A percentile compares a stretch with the other conserved stretches of the same genome.
These are phyloP conservation scores for Caenorhabditis sp. DNA, from an alignment of 2,888 invertebrate species.

Conservation along the genomic window DNA sequence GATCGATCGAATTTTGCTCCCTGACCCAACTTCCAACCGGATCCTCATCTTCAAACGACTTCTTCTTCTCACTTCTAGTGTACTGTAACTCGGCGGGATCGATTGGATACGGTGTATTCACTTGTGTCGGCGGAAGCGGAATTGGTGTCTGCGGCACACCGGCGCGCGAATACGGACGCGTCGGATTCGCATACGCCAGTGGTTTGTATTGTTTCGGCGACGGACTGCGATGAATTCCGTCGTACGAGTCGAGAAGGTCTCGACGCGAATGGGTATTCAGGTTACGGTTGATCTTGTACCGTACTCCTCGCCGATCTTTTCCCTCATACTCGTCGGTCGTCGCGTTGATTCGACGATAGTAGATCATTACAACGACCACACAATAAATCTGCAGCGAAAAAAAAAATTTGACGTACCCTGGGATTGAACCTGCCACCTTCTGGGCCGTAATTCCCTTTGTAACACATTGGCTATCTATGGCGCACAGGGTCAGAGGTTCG, in stretches of 20 bases:
- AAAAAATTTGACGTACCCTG: background rate
- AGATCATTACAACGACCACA: constrained; percentile 64
- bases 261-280: constrained; percentile 25
- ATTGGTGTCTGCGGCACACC: constrained; percentile 47
- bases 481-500: too few relatives aligned
- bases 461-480: too few relatives aligned
- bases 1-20: constrained; percentile 51
- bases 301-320: constrained; percentile 39
- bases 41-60: constrained; percentile 41
- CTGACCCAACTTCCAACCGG: constrained; percentile 55
- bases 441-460: too few relatives aligned
- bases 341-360: constrained; percentile 61
- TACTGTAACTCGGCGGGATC: constrained; percentile 39
- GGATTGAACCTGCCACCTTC: too few relatives aligned
- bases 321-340: constrained; percentile 64
- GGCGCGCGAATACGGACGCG: constrained; percentile 32
- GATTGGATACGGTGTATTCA: constrained; percentile 46
- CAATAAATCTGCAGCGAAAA: constrained; percentile 62
- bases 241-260: constrained; percentile 43
- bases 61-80: constrained; percentile 6
- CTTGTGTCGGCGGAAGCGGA: constrained; percentile 42
- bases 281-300: constrained; percentile 34
- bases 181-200: constrained; percentile 33
- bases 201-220: constrained; percentile 17
- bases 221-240: constrained; percentile 5